A percentile compares a stretch with the other conserved stretches of the same genome.
Evolutionary conservation across 2,888 invertebrate genomes (phyloP).

Genomic region (Eupithecia dodoneata): DNA sequence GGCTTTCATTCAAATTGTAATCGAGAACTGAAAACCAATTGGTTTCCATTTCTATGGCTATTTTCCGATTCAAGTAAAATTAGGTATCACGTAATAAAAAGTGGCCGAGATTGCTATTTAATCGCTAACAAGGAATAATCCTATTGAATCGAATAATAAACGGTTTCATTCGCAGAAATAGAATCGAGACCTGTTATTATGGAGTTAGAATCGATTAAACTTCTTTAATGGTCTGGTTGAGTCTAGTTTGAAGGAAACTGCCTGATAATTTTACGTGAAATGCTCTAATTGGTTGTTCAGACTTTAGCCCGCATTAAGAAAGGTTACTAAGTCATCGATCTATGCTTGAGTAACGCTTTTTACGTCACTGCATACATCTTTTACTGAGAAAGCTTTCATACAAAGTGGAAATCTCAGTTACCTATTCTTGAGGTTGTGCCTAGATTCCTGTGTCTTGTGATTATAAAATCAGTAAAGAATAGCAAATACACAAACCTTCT

Average conservation of each 20-base stretch:
- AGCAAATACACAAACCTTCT: neutral
- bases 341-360: neutral
- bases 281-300: neutral
- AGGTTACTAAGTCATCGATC: neutral
- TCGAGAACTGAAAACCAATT: slow-evolving; percentile 7
- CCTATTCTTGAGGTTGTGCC: too few species aligned
- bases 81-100: slow-evolving; percentile 24
- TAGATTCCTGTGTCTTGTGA: too few species aligned
- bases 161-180: slow-evolving; percentile 43
- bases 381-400: too few species aligned
- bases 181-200: slow-evolving; percentile 54
- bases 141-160: slow-evolving; percentile 35
- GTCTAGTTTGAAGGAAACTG: slow-evolving; percentile 48
- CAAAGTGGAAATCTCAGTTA: too few species aligned
- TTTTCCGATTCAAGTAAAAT: slow-evolving; percentile 27
- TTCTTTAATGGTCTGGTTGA: slow-evolving; percentile 46
- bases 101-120: slow-evolving; percentile 32
- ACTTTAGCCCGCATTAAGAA: neutral
- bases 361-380: too few species aligned
- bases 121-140: slow-evolving; percentile 26
- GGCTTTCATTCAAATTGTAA: neutral
- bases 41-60: slow-evolving; percentile 18
- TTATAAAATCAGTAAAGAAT: too few species aligned
- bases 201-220: slow-evolving; percentile 51
- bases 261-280: neutral